These are phyloP conservation scores for Protaetia brevitarsis DNA, from an alignment of 1,140 invertebrate genomes.

Conservation along the genomic window DNA sequence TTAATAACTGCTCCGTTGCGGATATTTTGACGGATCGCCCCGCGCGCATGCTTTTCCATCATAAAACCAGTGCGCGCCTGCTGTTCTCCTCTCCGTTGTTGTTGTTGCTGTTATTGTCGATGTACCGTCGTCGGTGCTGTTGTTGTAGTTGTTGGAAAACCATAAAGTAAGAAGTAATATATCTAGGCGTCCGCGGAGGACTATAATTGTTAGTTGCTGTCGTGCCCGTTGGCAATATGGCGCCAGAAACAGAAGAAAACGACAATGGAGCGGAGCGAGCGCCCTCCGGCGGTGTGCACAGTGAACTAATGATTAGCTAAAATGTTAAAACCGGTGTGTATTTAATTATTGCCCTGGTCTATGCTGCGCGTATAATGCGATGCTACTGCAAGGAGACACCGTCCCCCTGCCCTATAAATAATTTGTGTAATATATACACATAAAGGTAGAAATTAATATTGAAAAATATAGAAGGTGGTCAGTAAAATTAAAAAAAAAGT, in stretches of 20 bases:
- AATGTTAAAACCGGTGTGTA: slow-evolving; percentile 40
- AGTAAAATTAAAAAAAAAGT: too few species aligned
- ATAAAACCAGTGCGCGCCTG: background rate
- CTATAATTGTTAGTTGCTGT: slow-evolving; percentile 42
- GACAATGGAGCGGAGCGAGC: slow-evolving; percentile 24
- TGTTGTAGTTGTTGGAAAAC: slow-evolving; percentile 22
- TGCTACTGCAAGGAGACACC: too few species aligned
- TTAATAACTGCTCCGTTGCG: background rate
- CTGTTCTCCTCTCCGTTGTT: too few species aligned
- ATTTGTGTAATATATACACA: too few species aligned
- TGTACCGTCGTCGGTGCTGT: too few species aligned
- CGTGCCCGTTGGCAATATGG: slow-evolving; percentile 41
- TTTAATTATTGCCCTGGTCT: slow-evolving; percentile 40
- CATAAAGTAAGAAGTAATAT: slow-evolving; percentile 40
- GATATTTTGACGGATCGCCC: background rate
- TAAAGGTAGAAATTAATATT: too few species aligned
- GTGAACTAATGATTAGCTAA: slow-evolving; percentile 42
- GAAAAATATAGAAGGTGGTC: too few species aligned
- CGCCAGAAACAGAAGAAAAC: slow-evolving; percentile 44
- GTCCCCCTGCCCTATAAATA: too few species aligned
- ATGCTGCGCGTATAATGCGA: slow-evolving; percentile 27
- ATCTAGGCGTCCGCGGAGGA: slow-evolving; percentile 38
- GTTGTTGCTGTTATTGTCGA: too few species aligned
- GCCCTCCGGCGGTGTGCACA: slow-evolving; percentile 38
- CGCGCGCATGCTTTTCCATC: background rate